phyloP scores from a whole-genome alignment of 2,113 vertebrate genomes.

The Oceanodroma tethys region DNA sequence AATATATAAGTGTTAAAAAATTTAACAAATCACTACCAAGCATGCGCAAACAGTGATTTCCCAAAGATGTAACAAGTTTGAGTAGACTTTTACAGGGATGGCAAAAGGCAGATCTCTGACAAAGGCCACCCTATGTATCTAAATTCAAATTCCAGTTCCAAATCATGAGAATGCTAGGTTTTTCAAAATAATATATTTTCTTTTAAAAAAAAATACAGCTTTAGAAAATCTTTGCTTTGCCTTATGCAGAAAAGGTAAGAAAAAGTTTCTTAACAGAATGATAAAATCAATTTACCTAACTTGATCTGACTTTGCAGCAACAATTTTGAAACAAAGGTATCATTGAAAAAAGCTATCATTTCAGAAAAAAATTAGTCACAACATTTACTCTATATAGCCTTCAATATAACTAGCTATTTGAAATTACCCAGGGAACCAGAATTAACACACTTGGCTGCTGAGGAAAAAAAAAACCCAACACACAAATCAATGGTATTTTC shows the following conservation, averaged over 20 bases:
- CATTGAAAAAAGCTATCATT: background rate
- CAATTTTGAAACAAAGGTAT: background rate
- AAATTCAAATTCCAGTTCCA: background rate
- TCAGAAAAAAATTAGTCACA: background rate
- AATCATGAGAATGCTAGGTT: background rate
- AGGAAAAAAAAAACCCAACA: background rate
- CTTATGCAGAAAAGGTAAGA: background rate
- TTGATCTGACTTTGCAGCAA: background rate
- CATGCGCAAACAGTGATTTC: background rate
- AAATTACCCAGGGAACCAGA: background rate
- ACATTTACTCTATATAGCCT: background rate
- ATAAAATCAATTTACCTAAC: background rate
- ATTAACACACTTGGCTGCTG: background rate
- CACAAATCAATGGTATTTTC: background rate
- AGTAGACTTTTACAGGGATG: background rate
- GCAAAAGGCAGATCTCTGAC: background rate
- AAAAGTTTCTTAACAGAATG: background rate
- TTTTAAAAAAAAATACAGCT: background rate
- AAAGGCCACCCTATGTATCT: background rate
- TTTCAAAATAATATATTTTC: background rate
- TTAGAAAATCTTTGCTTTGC: background rate
- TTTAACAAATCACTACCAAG: background rate
- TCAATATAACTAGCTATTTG: background rate
- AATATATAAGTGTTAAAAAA: background rate
- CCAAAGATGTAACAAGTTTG: background rate